Conservation (phyloP, 2,113 vertebrate genomes). For the Corythornis vintsioides region DNA sequence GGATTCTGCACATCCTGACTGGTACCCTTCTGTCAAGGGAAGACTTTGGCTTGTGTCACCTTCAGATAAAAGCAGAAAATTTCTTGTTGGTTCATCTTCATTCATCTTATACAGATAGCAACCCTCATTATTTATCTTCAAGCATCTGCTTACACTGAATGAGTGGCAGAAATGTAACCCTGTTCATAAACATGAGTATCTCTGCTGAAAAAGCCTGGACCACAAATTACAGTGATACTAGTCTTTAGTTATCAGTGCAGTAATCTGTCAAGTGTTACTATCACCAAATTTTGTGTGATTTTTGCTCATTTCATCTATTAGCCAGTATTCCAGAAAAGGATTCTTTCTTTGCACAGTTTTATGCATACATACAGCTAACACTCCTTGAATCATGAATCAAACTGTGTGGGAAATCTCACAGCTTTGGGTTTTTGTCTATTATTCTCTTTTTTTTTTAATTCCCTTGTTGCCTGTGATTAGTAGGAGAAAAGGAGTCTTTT, state of each 20-base stretch:
- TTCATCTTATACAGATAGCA: neutral
- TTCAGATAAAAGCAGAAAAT: neutral
- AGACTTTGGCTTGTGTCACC: neutral
- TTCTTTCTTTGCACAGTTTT: neutral
- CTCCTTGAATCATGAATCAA: neutral
- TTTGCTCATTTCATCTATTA: neutral
- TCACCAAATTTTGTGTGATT: neutral
- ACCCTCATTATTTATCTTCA: neutral
- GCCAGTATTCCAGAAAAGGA: neutral
- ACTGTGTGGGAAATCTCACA: neutral
- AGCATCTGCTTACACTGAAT: neutral
- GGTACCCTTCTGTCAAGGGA: rapidly evolving
- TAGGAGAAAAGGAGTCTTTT: neutral
- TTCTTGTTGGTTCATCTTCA: neutral
- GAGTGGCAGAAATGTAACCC: neutral
- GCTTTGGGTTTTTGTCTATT: neutral
- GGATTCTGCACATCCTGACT: neutral
- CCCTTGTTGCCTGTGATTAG: neutral
- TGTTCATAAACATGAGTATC: neutral
- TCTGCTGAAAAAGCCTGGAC: neutral
- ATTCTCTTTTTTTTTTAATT: neutral
- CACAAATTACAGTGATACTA: neutral
- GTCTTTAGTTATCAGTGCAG: neutral
- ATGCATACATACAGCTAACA: neutral
- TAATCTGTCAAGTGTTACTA: neutral